Evolutionary conservation across 2,113 vertebrate genomes (phyloP).

Genomic region (Microtus richardsoni): DNA sequence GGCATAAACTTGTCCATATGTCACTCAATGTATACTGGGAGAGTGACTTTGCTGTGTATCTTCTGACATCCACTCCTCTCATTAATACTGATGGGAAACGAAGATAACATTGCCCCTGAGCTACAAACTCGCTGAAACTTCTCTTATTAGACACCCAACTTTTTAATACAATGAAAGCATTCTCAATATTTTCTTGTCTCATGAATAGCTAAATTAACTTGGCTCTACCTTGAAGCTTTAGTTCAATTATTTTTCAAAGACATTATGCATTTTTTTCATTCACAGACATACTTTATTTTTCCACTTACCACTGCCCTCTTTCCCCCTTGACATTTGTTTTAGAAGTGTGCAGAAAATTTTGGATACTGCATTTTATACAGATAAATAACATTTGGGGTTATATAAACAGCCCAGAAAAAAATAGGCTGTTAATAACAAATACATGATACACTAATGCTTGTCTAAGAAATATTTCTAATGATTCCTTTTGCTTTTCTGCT

Average conservation of each 20-base stretch:
- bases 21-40: constrained; percentile 39
- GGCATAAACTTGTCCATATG: constrained; percentile 27
- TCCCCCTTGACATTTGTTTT: not conserved
- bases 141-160: not conserved
- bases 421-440: not conserved
- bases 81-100: constrained; percentile 24
- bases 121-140: constrained; percentile 24
- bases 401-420: not conserved
- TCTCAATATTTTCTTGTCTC: constrained; percentile 12
- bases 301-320: not conserved
- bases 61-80: constrained; percentile 62
- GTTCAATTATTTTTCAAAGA: constrained; percentile 5
- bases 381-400: not conserved
- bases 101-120: constrained; percentile 20
- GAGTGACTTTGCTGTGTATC: not conserved
- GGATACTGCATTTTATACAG: not conserved
- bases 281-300: not conserved
- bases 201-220: constrained; percentile 38
- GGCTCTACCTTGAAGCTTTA: not conserved
- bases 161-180: not conserved
- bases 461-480: not conserved
- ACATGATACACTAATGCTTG: not conserved
- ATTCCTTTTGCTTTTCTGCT: not conserved
- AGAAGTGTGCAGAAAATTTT: not conserved
- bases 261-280: not conserved